phyloP scores from a whole-genome alignment of 2,113 vertebrate genomes.

The Crotalus viridis region DNA sequence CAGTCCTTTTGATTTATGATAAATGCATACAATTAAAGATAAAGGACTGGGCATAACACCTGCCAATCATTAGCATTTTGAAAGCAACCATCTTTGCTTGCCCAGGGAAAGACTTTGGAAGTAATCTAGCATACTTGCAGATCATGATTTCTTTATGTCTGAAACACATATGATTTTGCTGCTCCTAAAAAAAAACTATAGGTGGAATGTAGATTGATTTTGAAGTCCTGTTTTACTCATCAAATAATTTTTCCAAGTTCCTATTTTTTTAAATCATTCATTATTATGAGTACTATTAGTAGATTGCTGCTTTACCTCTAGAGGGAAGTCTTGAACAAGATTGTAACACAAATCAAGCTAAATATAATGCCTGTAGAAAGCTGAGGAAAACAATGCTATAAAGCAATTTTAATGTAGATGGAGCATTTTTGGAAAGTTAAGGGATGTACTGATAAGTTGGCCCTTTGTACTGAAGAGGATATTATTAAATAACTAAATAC shows the following conservation, averaged over 20 bases:
- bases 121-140: neutral
- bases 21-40: neutral
- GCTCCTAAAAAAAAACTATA: neutral
- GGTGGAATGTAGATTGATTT: neutral
- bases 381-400: neutral
- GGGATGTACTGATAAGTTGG: neutral
- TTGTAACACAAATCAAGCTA: neutral
- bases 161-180: neutral
- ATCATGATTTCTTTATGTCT: neutral
- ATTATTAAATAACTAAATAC: neutral
- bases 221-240: neutral
- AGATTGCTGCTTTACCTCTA: neutral
- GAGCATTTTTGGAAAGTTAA: neutral
- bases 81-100: neutral
- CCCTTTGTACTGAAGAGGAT: neutral
- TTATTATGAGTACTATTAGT: neutral
- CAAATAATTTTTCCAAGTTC: neutral
- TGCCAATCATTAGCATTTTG: neutral
- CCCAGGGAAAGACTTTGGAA: neutral
- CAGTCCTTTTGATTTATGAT: neutral
- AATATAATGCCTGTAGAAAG: neutral
- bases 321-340: slow-evolving; percentile 5
- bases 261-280: neutral
- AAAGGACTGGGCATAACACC: neutral
- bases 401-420: neutral